Conservation (phyloP, 2,888 invertebrate genomes). For the Euproctis similis region DNA sequence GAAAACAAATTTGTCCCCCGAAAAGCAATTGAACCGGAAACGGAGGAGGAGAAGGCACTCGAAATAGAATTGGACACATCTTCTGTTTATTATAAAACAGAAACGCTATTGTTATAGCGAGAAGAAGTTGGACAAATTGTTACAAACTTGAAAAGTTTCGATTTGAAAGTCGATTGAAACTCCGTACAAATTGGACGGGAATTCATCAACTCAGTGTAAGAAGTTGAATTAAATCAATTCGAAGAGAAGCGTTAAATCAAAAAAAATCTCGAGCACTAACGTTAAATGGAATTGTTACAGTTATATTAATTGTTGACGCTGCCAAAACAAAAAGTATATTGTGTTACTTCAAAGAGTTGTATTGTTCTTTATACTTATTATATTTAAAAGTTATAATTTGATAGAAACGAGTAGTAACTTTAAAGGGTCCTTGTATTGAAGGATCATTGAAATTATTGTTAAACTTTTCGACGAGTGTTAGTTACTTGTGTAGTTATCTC, state of each 20-base stretch:
- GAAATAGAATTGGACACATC: constrained; percentile 37
- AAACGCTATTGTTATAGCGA: constrained; percentile 43
- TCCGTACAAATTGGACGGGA: constrained; percentile 46
- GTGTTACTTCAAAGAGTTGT: constrained; percentile 25
- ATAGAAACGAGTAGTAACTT: constrained; percentile 25
- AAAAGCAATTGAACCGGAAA: constrained; percentile 19
- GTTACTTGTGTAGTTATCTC: constrained; percentile 27
- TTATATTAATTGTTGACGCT: constrained; percentile 40
- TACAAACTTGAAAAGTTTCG: constrained; percentile 64
- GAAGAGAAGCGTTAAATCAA: constrained; percentile 43
- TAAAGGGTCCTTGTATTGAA: constrained; percentile 18
- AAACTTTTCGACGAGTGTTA: constrained; percentile 28
- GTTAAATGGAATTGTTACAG: constrained; percentile 37
- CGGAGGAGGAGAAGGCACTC: constrained; percentile 14
- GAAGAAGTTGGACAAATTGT: constrained; percentile 62
- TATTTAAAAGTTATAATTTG: constrained; percentile 31
- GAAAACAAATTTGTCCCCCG: constrained; percentile 15
- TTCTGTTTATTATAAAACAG: constrained; percentile 49
- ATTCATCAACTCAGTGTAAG: constrained; percentile 62
- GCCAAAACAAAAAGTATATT: constrained; percentile 31
- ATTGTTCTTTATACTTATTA: constrained; percentile 27
- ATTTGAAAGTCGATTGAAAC: constrained; percentile 44
- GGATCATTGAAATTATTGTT: constrained; percentile 29
- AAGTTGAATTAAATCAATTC: constrained; percentile 64
- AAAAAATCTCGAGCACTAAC: constrained; percentile 37